Evolutionary conservation across 2,888 invertebrate genomes (phyloP).

Genomic region (Apantesis nais): DNA sequence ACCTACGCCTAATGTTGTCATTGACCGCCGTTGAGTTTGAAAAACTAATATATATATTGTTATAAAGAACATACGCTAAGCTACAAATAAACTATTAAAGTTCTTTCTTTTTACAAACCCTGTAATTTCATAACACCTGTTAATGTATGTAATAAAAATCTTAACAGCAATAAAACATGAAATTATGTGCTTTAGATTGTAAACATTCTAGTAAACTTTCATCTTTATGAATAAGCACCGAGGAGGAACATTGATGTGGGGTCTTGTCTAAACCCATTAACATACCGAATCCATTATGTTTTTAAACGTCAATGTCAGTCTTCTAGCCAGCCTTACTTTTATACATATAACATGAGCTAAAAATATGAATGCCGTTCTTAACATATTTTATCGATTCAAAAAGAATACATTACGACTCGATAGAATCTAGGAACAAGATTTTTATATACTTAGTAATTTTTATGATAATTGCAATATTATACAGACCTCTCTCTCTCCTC

Average conservation of each 20-base stretch:
- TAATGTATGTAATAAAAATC: constrained; percentile 11
- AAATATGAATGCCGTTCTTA: background rate
- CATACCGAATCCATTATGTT: constrained; percentile 43
- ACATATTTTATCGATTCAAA: background rate
- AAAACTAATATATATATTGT: background rate
- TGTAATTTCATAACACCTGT: constrained; percentile 11
- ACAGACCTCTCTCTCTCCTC: no score
- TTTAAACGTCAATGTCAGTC: constrained; percentile 41
- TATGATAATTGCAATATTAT: background rate
- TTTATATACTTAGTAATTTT: background rate
- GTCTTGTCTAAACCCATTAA: constrained; percentile 48
- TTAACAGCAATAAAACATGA: constrained; percentile 16
- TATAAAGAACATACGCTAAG: background rate
- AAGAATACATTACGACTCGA: background rate
- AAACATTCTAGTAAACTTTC: constrained; percentile 33
- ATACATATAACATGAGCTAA: background rate
- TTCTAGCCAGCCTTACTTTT: background rate
- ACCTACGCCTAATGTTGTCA: background rate
- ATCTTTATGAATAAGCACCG: constrained; percentile 32
- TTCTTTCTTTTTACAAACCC: background rate
- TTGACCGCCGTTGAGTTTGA: background rate
- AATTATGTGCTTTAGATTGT: constrained; percentile 24
- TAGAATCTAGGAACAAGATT: background rate
- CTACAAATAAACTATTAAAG: constrained; percentile 1
- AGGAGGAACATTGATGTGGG: constrained; percentile 38